These are phyloP conservation scores for Paralichthys olivaceus DNA, from an alignment of 2,113 vertebrate genomes.

Conservation along the genomic window DNA sequence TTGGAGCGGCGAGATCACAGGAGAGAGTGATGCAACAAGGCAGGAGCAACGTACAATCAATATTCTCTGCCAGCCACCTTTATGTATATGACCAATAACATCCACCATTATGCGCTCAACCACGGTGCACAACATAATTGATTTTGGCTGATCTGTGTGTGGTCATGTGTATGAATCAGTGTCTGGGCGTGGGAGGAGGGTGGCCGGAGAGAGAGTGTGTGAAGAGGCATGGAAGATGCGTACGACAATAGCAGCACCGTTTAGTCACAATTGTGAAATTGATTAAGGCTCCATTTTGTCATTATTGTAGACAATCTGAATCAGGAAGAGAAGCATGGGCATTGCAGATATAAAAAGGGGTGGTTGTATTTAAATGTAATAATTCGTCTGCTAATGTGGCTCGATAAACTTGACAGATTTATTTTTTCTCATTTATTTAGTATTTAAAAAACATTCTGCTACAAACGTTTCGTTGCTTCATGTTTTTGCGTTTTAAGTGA, in stretches of 20 bases:
- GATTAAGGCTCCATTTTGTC: conserved; percentile 19
- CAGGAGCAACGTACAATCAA: conserved; percentile 65
- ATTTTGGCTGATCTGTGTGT: conserved; percentile 46
- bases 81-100: conserved; percentile 63
- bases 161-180: conserved; percentile 43
- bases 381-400: not conserved
- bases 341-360: not conserved
- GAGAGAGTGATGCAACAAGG: conserved; percentile 47
- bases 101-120: conserved; percentile 40
- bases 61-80: conserved; percentile 62
- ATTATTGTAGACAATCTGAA: conserved; percentile 13
- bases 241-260: conserved; percentile 3
- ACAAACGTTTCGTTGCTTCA: too few species aligned
- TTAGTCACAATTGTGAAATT: conserved; percentile 20
- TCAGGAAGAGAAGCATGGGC: not conserved
- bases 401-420: not conserved
- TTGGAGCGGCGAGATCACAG: conserved; percentile 53
- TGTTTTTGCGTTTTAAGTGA: too few species aligned
- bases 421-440: not conserved
- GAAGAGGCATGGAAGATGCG: conserved; percentile 18
- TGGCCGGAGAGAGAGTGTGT: not conserved
- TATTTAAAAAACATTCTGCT: too few species aligned
- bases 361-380: not conserved
- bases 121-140: conserved; percentile 57
- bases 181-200: not conserved